Evolutionary conservation across 2,888 invertebrate species (phyloP), one percentile per base, ranked within the genome.

Genomic region (Phlogophora meticulosa): DNA sequence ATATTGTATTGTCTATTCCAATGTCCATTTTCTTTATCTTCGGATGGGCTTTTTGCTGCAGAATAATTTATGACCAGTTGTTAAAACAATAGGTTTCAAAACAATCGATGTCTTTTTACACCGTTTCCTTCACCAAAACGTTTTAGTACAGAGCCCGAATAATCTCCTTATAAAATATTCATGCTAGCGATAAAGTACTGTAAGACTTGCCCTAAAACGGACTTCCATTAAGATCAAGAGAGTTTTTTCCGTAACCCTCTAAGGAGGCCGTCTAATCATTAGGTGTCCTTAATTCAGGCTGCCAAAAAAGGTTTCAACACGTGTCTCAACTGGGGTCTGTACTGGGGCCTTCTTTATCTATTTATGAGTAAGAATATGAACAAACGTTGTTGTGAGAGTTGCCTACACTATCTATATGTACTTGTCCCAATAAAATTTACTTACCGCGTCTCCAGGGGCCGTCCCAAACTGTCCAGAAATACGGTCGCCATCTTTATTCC

Each of bases 381-480:
- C 24, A 52, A 48, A 52, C n/a, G 17, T 48, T 65, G 28, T 40
- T 59, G 7, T 24, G 15, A 46, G 57, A 68, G 49, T 61, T 52
- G 45, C n/a, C 38, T 42, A 53, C 53, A 61, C 53, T 34, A 61
- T 56, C 11, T 53, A 20, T 17, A 49, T 46, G 36, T 64, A 46
- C 46, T 38, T 60, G 57, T 60, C 62, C 58, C 59, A 67, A 79
- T 73, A 66, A 80, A 80, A 78, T 78, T 62, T 73, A 68, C 66
- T 76, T 64, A 70, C 62, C 7, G n/a, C 28, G 57, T 63, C 76
- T 63, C 77, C 7, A 56, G 62, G 55, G 80, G 3, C 11, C 28
- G 43, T 9, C 74, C 80, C 69, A 58, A 75, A 76, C 51, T 72
- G 71, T 73, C 67, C 58, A 58, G 45, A 69, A 70, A 65, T 72